Evolutionary conservation across 2,888 invertebrate species (phyloP).

Genomic region (Cheilosia grossa): DNA sequence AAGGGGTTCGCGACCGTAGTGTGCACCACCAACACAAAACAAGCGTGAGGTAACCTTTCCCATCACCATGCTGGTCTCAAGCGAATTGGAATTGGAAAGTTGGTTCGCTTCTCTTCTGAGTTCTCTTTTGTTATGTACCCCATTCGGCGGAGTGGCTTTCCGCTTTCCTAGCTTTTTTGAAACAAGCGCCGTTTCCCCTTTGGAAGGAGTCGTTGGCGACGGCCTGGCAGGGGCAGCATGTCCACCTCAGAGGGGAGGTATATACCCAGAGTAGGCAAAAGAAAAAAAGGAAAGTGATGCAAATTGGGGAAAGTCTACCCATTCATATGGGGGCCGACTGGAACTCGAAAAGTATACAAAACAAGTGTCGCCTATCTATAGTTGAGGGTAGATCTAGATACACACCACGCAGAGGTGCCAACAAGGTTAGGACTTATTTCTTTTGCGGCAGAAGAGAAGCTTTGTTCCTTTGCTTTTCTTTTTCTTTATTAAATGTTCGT

Average conservation of each 20-base stretch:
- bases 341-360: constrained; percentile 60
- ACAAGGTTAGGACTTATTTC: constrained; percentile 40
- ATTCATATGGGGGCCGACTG: constrained; percentile 46
- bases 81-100: constrained; percentile 68
- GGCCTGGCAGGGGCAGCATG: not conserved
- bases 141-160: constrained; percentile 21
- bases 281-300: constrained; percentile 61
- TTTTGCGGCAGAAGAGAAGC: constrained; percentile 6
- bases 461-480: not conserved
- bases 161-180: constrained; percentile 16
- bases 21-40: constrained; percentile 53
- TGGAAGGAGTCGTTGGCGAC: not conserved
- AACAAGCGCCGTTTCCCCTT: constrained; percentile 16
- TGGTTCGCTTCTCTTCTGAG: constrained; percentile 75
- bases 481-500: constrained; percentile 15
- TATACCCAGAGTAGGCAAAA: not conserved
- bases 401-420: constrained; percentile 33
- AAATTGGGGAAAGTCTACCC: constrained; percentile 60
- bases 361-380: constrained; percentile 48
- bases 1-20: constrained; percentile 26
- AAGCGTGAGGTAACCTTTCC: constrained; percentile 3
- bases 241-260: constrained; percentile 22
- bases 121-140: constrained; percentile 49
- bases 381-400: constrained; percentile 22
- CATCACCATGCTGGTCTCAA: constrained; percentile 60